Evolutionary conservation across 1,140 invertebrate genomes (phyloP).

Genomic region (Lucilia sericata): DNA sequence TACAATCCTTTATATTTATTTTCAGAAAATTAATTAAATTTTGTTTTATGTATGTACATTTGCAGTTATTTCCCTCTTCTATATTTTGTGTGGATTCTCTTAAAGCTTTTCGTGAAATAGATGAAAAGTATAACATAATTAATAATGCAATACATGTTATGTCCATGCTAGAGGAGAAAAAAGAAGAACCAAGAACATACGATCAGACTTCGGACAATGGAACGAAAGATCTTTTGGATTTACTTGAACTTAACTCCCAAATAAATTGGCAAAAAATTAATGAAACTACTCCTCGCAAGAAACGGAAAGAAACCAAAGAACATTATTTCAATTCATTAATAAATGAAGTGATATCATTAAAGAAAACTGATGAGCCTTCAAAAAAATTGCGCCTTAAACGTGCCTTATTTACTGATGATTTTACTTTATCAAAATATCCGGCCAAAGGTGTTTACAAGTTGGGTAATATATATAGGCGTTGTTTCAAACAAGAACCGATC

Average conservation of each 20-base stretch:
- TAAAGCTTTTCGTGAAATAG: conserved; percentile 57
- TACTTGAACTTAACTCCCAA: too few species aligned
- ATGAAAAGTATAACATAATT: conserved; percentile 18
- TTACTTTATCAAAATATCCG: conserved; percentile 47
- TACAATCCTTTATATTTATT: too few species aligned
- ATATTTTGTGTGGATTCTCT: conserved; percentile 56
- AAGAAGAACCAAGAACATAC: too few species aligned
- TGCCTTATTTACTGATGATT: conserved; percentile 5
- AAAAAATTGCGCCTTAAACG: neutral
- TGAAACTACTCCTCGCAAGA: conserved; percentile 67
- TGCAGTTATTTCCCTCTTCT: conserved; percentile 50
- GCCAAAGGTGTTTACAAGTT: conserved; percentile 69
- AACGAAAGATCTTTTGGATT: too few species aligned
- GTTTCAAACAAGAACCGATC: conserved; percentile 67
- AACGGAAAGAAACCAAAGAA: too few species aligned
- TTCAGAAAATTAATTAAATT: too few species aligned
- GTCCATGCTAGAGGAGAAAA: neutral
- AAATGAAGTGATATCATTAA: too few species aligned
- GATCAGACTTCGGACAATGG: too few species aligned
- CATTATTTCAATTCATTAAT: too few species aligned
- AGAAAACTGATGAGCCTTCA: too few species aligned
- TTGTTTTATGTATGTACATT: too few species aligned
- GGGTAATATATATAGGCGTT: conserved; percentile 69
- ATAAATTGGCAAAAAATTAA: conserved; percentile 59
- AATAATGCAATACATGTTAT: too few species aligned